Percentiles rank a stretch among this genome's conserved stretches.
Conservation (phyloP, 2,888 invertebrate genomes). For the Cylindroiulus punctatus region DNA sequence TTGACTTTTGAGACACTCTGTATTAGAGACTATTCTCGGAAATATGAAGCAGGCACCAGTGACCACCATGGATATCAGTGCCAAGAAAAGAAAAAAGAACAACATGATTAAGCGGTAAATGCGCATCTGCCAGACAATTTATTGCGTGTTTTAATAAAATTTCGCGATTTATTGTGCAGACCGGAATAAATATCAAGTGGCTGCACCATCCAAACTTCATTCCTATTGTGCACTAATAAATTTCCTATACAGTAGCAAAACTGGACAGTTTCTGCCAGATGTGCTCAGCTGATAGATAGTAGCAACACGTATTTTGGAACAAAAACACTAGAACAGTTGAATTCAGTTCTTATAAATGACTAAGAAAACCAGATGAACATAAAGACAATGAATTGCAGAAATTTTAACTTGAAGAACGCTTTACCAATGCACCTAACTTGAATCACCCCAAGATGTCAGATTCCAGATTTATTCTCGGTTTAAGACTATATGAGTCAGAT, state of each 20-base stretch:
- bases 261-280: neutral
- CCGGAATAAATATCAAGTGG: neutral
- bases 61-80: no score
- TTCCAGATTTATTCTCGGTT: neutral
- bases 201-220: neutral
- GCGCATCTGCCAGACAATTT: neutral
- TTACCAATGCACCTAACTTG: neutral
- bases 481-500: neutral
- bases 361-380: neutral
- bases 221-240: neutral
- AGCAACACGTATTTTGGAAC: neutral
- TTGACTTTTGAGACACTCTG: no score
- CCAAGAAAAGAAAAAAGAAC: neutral
- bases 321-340: neutral
- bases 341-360: neutral
- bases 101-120: neutral
- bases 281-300: constrained; percentile 6
- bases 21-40: no score
- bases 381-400: neutral
- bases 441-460: no score
- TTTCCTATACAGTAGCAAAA: neutral
- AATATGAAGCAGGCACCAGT: no score
- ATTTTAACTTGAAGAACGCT: neutral
- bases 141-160: neutral
- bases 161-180: neutral